These are phyloP conservation scores for Beris morrisii DNA, from an alignment of 2,888 invertebrate species.

Conservation along the genomic window DNA sequence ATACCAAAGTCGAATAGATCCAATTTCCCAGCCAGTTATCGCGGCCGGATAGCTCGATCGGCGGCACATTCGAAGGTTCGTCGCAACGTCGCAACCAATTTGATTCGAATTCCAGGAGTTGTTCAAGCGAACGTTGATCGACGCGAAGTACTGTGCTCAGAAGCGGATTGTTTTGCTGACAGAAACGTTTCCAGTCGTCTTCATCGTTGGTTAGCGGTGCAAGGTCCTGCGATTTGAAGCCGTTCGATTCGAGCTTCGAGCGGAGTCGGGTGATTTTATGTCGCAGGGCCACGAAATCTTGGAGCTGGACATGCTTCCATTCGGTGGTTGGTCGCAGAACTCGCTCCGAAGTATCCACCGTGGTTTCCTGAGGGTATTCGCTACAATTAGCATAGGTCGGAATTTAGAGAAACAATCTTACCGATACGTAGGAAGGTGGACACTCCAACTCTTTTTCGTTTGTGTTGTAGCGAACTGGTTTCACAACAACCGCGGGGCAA, in stretches of 20 bases:
- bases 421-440: no score
- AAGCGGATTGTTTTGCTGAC: slow-evolving; percentile 47
- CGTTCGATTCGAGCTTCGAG: slow-evolving; percentile 38
- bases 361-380: slow-evolving; percentile 35
- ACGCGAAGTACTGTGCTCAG: slow-evolving; percentile 49
- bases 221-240: slow-evolving; percentile 39
- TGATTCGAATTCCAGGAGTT: slow-evolving; percentile 48
- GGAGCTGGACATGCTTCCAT: slow-evolving; percentile 50
- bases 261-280: slow-evolving; percentile 43
- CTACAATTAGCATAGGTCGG: not conserved
- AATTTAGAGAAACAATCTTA: no score
- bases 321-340: slow-evolving; percentile 50
- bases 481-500: slow-evolving; percentile 51
- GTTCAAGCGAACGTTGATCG: slow-evolving; percentile 50
- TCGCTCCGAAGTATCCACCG: slow-evolving; percentile 42
- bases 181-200: slow-evolving; percentile 48
- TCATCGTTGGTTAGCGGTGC: slow-evolving; percentile 46
- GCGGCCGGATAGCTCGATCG: slow-evolving; percentile 43
- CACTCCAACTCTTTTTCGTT: no score
- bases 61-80: slow-evolving; percentile 30
- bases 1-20: slow-evolving; percentile 52
- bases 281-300: slow-evolving; percentile 46
- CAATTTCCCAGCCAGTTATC: slow-evolving; percentile 52
- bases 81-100: slow-evolving; percentile 47
- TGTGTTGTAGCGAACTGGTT: slow-evolving; percentile 34